A percentile compares a stretch with the other conserved stretches of the same genome.
phyloP scores from a whole-genome alignment of 92 coral and sea anemone genomes.

The Hydrozoanthus gracilis region DNA sequence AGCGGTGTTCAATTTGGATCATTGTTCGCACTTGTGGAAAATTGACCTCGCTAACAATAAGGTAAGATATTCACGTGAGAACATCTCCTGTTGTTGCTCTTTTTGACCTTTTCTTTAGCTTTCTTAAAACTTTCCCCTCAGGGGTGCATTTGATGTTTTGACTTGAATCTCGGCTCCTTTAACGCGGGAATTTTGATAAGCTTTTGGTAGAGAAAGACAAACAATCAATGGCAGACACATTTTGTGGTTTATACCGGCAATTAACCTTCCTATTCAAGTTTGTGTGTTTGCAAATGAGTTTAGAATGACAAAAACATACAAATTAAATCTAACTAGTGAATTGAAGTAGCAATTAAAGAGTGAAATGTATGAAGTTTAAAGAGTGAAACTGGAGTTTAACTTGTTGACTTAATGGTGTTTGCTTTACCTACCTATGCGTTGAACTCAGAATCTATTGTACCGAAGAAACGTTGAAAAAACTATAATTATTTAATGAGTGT shows the following conservation, averaged over 20 bases:
- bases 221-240: background rate
- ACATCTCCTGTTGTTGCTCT: background rate
- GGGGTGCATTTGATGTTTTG: background rate
- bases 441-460: too few species aligned
- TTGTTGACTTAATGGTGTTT: background rate
- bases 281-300: slow-evolving; percentile 4
- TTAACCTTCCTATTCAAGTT: background rate
- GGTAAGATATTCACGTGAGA: slow-evolving; percentile 61
- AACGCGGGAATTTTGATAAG: background rate
- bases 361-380: too few species aligned
- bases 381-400: too few species aligned
- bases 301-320: slow-evolving; percentile 14
- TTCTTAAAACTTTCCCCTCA: background rate
- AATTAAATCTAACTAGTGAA: background rate
- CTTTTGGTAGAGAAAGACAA: background rate
- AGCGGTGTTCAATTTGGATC: slow-evolving; percentile 81
- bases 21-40: slow-evolving; percentile 96
- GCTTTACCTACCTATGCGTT: background rate
- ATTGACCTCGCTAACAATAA: slow-evolving; percentile 93
- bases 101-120: background rate
- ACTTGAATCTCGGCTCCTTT: background rate
- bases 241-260: background rate
- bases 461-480: too few species aligned
- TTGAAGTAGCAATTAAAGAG: background rate
- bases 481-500: too few species aligned